Conservation (phyloP, 1,140 invertebrate species). For the Conus betulinus region DNA sequence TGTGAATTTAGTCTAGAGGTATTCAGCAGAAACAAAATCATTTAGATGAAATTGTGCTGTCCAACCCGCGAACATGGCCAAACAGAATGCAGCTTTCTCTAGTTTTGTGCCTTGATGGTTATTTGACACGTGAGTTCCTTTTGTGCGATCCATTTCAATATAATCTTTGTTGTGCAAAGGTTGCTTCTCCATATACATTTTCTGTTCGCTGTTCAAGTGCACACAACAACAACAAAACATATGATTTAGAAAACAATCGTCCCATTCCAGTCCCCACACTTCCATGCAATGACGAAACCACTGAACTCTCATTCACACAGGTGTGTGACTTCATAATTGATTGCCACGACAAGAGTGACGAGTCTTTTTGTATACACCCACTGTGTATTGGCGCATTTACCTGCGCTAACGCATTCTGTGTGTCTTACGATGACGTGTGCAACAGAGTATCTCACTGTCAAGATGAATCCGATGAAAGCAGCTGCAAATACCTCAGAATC, state of each 20-base stretch:
- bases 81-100: constrained; percentile 48
- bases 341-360: not conserved
- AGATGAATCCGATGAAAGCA: not conserved
- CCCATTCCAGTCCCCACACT: not conserved
- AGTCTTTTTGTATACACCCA: not conserved
- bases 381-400: not conserved
- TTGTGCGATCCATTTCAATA: not conserved
- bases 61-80: constrained; percentile 46
- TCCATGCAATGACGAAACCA: not conserved
- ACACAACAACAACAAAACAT: not conserved
- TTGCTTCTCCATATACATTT: not conserved
- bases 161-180: not conserved
- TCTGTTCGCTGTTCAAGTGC: not conserved
- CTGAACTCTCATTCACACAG: not conserved
- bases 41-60: no score
- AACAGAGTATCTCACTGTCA: not conserved
- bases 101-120: not conserved
- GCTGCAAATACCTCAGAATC: constrained; percentile 38
- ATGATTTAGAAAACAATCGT: not conserved
- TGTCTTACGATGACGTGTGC: not conserved
- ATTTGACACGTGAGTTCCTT: not conserved
- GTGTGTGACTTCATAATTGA: constrained; percentile 8
- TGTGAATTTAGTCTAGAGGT: no score
- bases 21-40: no score
- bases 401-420: not conserved